Conservation (phyloP, 23 tunicate species). For the Ciona savignyi region DNA sequence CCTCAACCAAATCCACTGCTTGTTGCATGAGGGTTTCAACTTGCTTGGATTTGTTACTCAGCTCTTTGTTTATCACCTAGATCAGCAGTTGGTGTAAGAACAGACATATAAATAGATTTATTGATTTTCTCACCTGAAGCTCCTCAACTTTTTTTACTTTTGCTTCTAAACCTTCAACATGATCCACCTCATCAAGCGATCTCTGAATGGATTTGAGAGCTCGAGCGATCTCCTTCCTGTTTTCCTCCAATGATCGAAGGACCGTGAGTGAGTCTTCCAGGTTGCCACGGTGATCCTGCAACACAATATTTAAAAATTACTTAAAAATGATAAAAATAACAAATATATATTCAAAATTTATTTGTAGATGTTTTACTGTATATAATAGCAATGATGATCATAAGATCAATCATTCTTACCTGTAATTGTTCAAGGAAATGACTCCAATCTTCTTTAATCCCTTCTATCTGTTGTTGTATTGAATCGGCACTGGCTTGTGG, state of each 20-base stretch:
- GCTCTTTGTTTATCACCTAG: constrained; percentile 39
- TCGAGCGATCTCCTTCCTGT: constrained; percentile 40
- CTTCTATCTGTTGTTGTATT: constrained; percentile 43
- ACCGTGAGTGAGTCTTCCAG: constrained; percentile 50
- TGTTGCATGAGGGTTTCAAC: constrained; percentile 67
- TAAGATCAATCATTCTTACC: no score
- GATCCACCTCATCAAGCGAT: constrained; percentile 8
- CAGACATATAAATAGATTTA: no score
- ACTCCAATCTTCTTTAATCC: constrained; percentile 57
- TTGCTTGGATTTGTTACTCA: constrained; percentile 40
- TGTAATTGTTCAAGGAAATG: constrained; percentile 36
- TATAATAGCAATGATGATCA: no score
- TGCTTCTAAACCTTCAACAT: constrained; percentile 8
- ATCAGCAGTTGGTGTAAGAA: no score
- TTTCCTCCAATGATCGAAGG: constrained; percentile 63
- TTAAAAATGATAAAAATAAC: no score
- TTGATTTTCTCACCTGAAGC: constrained; percentile 7
- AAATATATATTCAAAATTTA: no score
- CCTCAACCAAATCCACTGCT: constrained; percentile 59
- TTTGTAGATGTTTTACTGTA: no score
- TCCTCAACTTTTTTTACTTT: constrained; percentile 18
- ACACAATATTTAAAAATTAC: no score
- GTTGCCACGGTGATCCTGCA: constrained; percentile 33
- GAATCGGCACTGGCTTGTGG: constrained; percentile 22
- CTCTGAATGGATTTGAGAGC: constrained; percentile 31